Evolutionary conservation across 1,140 invertebrate genomes (phyloP), one percentile per base, ranked within the genome.

Genomic region (Varroa destructor): DNA sequence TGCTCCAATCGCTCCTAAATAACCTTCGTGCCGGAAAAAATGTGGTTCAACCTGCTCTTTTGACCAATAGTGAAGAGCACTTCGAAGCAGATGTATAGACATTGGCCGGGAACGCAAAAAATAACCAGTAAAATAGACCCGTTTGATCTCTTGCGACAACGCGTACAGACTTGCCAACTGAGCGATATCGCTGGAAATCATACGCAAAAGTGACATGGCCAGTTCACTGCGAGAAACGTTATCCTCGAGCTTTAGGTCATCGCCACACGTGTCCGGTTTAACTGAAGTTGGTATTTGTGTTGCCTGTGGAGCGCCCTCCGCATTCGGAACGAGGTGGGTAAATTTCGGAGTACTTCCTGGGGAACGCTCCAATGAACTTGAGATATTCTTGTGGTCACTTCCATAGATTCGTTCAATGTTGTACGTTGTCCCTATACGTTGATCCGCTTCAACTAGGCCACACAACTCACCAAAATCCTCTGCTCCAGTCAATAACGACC

Each of bases 121-220:
- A 76, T 87, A 89, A 36, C 88, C 87, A 56, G 87, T 87, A 81
- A 89, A 89, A 75, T 88, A 88, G 70, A 89, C 84, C 78, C 83
- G 75, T 72, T 84, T 82, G 73, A 87, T 78, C 71, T 84, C 82
- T 77, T 87, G 83, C 75, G 87, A 82, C 78, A 86, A 83, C 43
- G 87, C 87, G 77, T 88, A 86, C 1, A 88, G 81, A 78, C 82
- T 87, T 54, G 87, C 85, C 74, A 88, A 86, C 80, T 88, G 88
- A 51, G 87, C 87, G 73, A 89, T 87, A 77, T 89, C 87, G 77
- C 89, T 89, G 77, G 86, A 87, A 72, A 89, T 88, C 43, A 86
- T 85, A 74, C 87, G 84, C 42, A 89, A 76, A 10, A 89, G 80
- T 80, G 86, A 87, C 72, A 85, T 81, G n/a, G 84, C 86, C 43